A percentile compares a stretch with the other conserved stretches of the same genome.
phyloP scores from a whole-genome alignment of 2,113 vertebrate genomes.

The Sander vitreus region DNA sequence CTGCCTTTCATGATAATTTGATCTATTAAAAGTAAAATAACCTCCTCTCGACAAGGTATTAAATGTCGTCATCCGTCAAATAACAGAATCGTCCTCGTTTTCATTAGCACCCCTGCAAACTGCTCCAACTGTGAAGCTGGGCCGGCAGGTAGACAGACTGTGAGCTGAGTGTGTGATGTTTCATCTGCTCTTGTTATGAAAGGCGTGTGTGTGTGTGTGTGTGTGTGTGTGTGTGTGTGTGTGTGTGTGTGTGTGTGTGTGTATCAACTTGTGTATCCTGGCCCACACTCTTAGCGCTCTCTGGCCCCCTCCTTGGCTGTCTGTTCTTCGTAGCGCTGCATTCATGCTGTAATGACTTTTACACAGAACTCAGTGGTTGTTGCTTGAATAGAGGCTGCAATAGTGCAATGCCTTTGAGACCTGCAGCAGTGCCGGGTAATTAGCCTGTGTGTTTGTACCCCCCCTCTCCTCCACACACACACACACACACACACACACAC shows the following conservation, averaged over 20 bases:
- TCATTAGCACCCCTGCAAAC: constrained; percentile 50
- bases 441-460: constrained; percentile 82
- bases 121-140: constrained; percentile 31
- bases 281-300: neutral
- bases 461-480: constrained; percentile 37
- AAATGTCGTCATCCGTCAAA: constrained; percentile 38
- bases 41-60: constrained; percentile 7
- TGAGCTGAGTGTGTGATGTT: constrained; percentile 37
- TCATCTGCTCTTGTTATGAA: constrained; percentile 23
- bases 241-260: neutral
- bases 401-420: constrained; percentile 83
- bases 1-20: neutral
- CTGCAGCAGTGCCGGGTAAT: constrained; percentile 82
- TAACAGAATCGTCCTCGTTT: constrained; percentile 33
- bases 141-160: constrained; percentile 26
- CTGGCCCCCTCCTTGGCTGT: constrained; percentile 18
- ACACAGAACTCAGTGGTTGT: constrained; percentile 76
- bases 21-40: constrained; percentile 14
- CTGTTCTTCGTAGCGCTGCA: constrained; percentile 69
- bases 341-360: constrained; percentile 86
- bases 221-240: neutral
- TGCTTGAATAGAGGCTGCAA: constrained; percentile 76
- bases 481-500: constrained; percentile 38
- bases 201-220: constrained; percentile 8
- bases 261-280: constrained; percentile 28